Evolutionary conservation across 2,113 vertebrate species (phyloP).

Genomic region (Meles meles): DNA sequence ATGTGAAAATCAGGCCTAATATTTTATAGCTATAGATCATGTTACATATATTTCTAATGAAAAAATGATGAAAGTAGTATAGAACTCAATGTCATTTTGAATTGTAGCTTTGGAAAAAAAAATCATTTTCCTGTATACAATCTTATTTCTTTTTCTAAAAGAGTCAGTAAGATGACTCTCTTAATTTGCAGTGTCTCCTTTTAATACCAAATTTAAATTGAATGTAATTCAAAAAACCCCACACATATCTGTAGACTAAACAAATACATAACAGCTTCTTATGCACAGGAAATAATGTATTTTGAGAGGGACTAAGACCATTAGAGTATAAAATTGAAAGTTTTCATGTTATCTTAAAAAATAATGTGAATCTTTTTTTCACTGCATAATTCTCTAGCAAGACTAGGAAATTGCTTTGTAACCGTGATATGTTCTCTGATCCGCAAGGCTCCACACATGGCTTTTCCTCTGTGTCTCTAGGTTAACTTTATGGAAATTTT

Average conservation of each 20-base stretch:
- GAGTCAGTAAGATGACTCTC: not conserved
- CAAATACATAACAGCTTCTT: conserved; percentile 71
- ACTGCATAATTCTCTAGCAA: conserved; percentile 47
- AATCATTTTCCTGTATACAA: not conserved
- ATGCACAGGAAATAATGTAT: conserved; percentile 68
- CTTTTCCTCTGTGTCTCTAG: conserved; percentile 52
- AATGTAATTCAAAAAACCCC: conserved; percentile 22
- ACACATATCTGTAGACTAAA: conserved; percentile 46
- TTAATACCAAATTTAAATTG: conserved; percentile 20
- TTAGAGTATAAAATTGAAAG: conserved; percentile 64
- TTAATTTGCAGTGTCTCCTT: not conserved
- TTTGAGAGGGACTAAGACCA: conserved; percentile 63
- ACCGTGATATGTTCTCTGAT: conserved; percentile 53
- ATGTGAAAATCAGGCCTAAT: not conserved
- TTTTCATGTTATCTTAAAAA: conserved; percentile 73
- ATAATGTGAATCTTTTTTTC: conserved; percentile 67
- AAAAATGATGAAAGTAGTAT: not conserved
- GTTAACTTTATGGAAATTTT: conserved; percentile 44
- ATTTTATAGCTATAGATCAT: not conserved
- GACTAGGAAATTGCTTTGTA: conserved; percentile 63
- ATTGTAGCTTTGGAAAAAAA: not conserved
- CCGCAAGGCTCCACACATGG: conserved; percentile 45
- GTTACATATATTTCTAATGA: not conserved
- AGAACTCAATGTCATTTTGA: not conserved
- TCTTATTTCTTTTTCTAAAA: conserved; percentile 14